Conservation (phyloP, 2,113 vertebrate genomes). For the Dromas ardeola region DNA sequence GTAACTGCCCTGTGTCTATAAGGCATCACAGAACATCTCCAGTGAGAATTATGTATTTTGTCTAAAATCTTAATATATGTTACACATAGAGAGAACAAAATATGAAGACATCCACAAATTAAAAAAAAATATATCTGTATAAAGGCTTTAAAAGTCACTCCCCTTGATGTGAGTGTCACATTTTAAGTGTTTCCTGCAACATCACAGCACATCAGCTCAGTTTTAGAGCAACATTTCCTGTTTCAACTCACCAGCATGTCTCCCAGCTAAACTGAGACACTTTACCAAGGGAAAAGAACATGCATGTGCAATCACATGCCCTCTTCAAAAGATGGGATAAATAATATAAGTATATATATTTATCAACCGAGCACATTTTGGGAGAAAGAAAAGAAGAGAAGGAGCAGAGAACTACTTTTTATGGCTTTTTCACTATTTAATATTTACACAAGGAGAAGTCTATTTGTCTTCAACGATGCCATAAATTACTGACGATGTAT, state of each 20-base stretch:
- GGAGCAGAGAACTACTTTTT: not conserved
- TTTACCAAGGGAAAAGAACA: conserved; percentile 48
- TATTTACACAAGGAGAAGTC: conserved; percentile 22
- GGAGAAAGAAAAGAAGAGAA: conserved; percentile 11
- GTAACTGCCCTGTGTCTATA: too few relatives aligned
- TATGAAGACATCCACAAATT: not conserved
- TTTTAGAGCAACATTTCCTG: not conserved
- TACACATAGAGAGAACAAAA: not conserved
- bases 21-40: not conserved
- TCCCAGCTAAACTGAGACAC: conserved; percentile 37
- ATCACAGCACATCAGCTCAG: not conserved
- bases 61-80: not conserved
- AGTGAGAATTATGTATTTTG: not conserved
- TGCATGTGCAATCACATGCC: conserved; percentile 22
- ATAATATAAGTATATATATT: conserved; percentile 48
- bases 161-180: not conserved
- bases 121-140: not conserved
- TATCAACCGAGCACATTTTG: conserved; percentile 21
- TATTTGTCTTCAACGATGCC: conserved; percentile 1
- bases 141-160: not conserved
- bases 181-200: not conserved
- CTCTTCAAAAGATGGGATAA: conserved; percentile 49
- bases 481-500: not conserved
- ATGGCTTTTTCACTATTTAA: conserved; percentile 4
- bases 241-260: not conserved